Conservation (phyloP, 2,797 vertebrate species). For the Cynopterus sphinx region DNA sequence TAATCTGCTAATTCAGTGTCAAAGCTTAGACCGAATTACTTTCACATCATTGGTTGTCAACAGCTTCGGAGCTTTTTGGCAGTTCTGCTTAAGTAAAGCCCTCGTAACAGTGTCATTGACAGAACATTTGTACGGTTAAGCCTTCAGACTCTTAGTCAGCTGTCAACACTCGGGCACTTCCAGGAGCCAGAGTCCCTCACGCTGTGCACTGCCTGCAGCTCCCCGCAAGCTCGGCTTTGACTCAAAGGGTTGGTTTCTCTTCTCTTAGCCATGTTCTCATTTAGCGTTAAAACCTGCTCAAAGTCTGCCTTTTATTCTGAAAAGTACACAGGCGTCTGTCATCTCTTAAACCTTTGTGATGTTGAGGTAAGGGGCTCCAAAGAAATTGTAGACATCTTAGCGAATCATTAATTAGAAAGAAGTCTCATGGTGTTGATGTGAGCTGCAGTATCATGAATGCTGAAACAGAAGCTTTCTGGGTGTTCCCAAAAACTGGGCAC, state of each 20-base stretch:
- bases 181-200: slow-evolving; percentile 92
- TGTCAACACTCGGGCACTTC: slow-evolving; percentile 94
- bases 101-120: slow-evolving; percentile 86
- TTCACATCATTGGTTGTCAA: slow-evolving; percentile 72
- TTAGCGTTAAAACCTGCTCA: slow-evolving; percentile 90
- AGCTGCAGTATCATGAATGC: slow-evolving; percentile 82
- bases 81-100: slow-evolving; percentile 87
- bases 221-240: slow-evolving; percentile 95
- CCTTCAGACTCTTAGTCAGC: slow-evolving; percentile 91
- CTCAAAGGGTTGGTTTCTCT: slow-evolving; percentile 94
- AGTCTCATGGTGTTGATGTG: slow-evolving; percentile 86
- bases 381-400: slow-evolving; percentile 84
- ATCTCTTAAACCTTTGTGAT: slow-evolving; percentile 82
- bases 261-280: slow-evolving; percentile 95
- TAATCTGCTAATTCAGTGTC: slow-evolving; percentile 36
- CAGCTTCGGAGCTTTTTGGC: slow-evolving; percentile 80
- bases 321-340: slow-evolving; percentile 85
- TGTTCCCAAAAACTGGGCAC: slow-evolving; percentile 85
- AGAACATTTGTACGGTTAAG: slow-evolving; percentile 91
- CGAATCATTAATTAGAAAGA: slow-evolving; percentile 86
- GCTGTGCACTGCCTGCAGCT: slow-evolving; percentile 95
- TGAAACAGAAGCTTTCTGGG: slow-evolving; percentile 83
- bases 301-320: slow-evolving; percentile 87
- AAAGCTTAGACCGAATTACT: background rate
- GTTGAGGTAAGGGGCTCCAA: slow-evolving; percentile 85